A percentile compares a stretch with the other conserved stretches of the same genome.
These are phyloP conservation scores for Apodemus agrarius DNA, from an alignment of 2,797 vertebrate genomes.

Conservation along the genomic window DNA sequence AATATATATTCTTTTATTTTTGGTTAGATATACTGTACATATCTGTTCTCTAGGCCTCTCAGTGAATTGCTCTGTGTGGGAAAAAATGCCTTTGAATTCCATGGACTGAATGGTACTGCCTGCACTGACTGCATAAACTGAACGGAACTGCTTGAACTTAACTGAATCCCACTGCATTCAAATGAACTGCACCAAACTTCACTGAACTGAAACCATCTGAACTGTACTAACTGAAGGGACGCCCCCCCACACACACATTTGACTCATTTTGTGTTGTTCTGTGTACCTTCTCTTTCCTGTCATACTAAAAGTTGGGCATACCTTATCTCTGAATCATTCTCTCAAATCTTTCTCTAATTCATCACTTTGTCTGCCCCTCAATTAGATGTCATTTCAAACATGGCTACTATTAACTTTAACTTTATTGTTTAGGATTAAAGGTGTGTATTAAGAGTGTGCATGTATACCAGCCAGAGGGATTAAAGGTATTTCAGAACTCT, in stretches of 20 bases:
- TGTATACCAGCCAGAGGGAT: neutral
- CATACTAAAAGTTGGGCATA: neutral
- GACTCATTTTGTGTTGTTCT: neutral
- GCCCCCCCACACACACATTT: neutral
- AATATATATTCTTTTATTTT: neutral
- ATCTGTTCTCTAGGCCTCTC: neutral
- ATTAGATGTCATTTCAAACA: neutral
- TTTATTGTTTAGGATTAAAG: neutral
- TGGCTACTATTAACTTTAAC: neutral
- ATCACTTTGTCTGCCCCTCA: neutral
- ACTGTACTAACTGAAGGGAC: neutral
- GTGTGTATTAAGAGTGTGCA: neutral
- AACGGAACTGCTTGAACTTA: neutral
- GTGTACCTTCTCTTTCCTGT: neutral
- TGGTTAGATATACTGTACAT: neutral
- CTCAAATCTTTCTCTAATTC: neutral
- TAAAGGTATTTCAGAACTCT: neutral
- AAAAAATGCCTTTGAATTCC: neutral
- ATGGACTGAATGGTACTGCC: neutral
- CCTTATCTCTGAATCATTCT: neutral
- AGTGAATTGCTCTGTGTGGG: neutral
- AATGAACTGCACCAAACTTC: neutral
- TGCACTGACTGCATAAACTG: neutral
- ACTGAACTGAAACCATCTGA: neutral
- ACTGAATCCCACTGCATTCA: neutral